Conservation (phyloP, 2,113 vertebrate genomes). For the Triplophysa rosa region DNA sequence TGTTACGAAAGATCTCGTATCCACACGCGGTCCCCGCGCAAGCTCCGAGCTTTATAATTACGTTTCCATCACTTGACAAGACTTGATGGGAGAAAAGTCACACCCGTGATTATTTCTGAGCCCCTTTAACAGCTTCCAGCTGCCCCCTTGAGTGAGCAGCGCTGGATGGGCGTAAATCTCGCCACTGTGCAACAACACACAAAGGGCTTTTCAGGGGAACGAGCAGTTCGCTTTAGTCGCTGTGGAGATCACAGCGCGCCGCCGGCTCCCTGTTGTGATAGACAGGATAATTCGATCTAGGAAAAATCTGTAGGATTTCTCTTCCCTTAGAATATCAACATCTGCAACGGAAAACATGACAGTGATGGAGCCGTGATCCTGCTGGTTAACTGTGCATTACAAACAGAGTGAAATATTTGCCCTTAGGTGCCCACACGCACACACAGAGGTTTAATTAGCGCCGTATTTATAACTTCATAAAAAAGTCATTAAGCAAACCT, state of each 20-base stretch:
- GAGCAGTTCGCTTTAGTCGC: slow-evolving; percentile 27
- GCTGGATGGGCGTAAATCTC: slow-evolving; percentile 16
- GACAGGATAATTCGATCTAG: slow-evolving; percentile 12
- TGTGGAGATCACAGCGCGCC: neutral
- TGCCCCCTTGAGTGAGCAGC: slow-evolving; percentile 28
- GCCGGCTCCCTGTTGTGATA: slow-evolving; percentile 4
- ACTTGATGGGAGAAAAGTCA: slow-evolving; percentile 23
- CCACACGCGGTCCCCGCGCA: slow-evolving; percentile 12
- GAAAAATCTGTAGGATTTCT: slow-evolving; percentile 15
- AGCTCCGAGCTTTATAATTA: slow-evolving; percentile 24
- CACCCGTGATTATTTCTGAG: slow-evolving; percentile 37
- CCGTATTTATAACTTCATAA: slow-evolving; percentile 29
- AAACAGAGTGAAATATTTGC: neutral
- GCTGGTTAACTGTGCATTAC: neutral
- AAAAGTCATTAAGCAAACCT: slow-evolving; percentile 38
- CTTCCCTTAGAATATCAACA: neutral
- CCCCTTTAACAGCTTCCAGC: slow-evolving; percentile 37
- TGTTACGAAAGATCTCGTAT: slow-evolving; percentile 9
- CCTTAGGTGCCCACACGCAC: neutral
- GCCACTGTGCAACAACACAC: slow-evolving; percentile 23
- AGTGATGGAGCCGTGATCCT: neutral
- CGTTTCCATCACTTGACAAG: slow-evolving; percentile 30
- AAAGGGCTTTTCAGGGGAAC: slow-evolving; percentile 33
- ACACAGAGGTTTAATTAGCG: slow-evolving; percentile 2
- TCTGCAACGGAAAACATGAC: slow-evolving; percentile 2